phyloP scores from a whole-genome alignment of 1,140 invertebrate species.

The Drosophila leontia region DNA sequence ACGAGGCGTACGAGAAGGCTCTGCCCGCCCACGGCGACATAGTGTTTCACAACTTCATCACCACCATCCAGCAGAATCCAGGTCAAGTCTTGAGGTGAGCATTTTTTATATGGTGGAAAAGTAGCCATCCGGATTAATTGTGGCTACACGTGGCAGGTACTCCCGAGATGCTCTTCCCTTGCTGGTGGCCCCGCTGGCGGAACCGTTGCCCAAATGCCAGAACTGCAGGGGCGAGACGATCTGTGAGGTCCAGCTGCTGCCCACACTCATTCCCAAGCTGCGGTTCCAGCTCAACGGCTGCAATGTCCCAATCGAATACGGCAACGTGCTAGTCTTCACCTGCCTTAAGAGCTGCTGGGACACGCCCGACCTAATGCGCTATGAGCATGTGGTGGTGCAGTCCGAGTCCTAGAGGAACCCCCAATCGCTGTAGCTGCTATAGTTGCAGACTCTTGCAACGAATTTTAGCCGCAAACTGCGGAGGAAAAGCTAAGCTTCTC shows the following conservation, averaged over 20 bases:
- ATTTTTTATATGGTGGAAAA: background rate
- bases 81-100: conserved; percentile 91
- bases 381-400: conserved; percentile 92
- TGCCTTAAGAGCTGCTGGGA: conserved; percentile 94
- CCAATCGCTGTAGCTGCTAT: conserved; percentile 33
- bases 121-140: background rate
- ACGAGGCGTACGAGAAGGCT: conserved; percentile 92
- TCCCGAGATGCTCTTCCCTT: conserved; percentile 89
- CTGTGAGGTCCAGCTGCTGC: conserved; percentile 93
- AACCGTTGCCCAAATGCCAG: conserved; percentile 86
- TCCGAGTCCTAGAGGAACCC: conserved; percentile 86
- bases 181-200: conserved; percentile 88
- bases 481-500: conserved; percentile 79
- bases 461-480: conserved; percentile 66
- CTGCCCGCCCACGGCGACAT: conserved; percentile 92
- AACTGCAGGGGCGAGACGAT: conserved; percentile 90
- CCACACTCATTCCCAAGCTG: conserved; percentile 91
- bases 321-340: conserved; percentile 92
- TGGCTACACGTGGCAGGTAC: conserved; percentile 86
- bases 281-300: conserved; percentile 86
- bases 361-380: conserved; percentile 87
- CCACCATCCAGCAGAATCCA: conserved; percentile 90
- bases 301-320: conserved; percentile 89
- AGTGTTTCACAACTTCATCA: conserved; percentile 92
- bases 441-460: conserved; percentile 31